These are phyloP conservation scores for Corythornis vintsioides DNA, from an alignment of 2,113 vertebrate genomes.

Conservation along the genomic window DNA sequence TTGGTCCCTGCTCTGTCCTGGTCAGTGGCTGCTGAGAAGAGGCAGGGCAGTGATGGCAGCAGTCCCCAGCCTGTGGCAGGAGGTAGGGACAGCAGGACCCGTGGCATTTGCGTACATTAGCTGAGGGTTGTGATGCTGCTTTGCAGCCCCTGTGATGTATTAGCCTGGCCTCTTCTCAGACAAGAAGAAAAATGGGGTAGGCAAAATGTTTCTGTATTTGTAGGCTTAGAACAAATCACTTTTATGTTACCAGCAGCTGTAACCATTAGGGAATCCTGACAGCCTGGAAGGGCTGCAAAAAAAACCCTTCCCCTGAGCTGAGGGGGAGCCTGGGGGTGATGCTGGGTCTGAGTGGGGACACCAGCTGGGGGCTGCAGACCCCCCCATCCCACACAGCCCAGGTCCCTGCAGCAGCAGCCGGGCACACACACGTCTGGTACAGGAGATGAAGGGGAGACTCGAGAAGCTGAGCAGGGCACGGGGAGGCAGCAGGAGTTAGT, in stretches of 20 bases:
- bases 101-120: neutral
- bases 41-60: fast-evolving
- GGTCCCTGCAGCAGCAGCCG: fast-evolving
- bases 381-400: fast-evolving
- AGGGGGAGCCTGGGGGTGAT: fast-evolving
- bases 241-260: conserved; percentile 1
- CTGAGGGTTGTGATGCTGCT: neutral
- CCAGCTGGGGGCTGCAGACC: neutral
- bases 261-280: neutral
- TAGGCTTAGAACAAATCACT: conserved; percentile 12
- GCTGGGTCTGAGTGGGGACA: neutral
- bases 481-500: neutral
- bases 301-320: neutral
- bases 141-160: neutral
- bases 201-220: conserved; percentile 24
- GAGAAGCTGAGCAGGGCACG: neutral
- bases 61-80: neutral
- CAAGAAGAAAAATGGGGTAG: conserved; percentile 19
- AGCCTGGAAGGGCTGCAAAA: neutral
- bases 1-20: neutral
- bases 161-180: neutral
- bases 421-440: neutral
- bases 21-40: fast-evolving
- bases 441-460: fast-evolving
- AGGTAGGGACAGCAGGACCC: neutral